Conservation (phyloP, 2,888 invertebrate genomes). For the Trypoxylon attenuatum region DNA sequence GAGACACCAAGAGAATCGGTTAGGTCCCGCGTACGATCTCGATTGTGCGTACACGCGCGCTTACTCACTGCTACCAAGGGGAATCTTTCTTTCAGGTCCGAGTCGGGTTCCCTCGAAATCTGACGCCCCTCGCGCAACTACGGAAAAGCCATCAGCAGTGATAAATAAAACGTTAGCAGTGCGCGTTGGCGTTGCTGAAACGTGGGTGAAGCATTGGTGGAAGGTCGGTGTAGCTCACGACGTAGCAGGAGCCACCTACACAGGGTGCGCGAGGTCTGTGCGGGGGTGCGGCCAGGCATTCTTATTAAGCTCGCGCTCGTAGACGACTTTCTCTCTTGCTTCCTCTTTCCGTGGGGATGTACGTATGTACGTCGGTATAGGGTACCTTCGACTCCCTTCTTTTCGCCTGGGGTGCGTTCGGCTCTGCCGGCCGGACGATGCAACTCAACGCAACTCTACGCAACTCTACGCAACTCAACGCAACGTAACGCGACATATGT, state of each 20-base stretch:
- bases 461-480: too few species aligned
- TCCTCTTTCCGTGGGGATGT: too few species aligned
- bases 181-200: conserved; percentile 32
- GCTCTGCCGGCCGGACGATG: too few species aligned
- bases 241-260: conserved; percentile 52
- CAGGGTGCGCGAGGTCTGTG: too few species aligned
- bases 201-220: too few species aligned
- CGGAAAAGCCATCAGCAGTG: conserved; percentile 68
- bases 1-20: background rate
- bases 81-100: conserved; percentile 45
- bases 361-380: conserved; percentile 12
- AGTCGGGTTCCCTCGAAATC: conserved; percentile 16
- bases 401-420: conserved; percentile 49
- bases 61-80: conserved; percentile 3
- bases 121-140: conserved; percentile 52
- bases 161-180: conserved; percentile 71
- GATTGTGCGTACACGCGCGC: conserved; percentile 31
- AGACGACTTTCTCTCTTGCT: too few species aligned
- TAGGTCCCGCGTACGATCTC: conserved; percentile 23
- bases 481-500: too few species aligned
- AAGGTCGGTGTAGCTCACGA: too few species aligned
- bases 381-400: conserved; percentile 38
- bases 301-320: conserved; percentile 58
- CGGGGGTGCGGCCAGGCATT: too few species aligned
- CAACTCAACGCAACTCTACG: too few species aligned